Percentiles rank a stretch among this genome's conserved stretches.
phyloP scores from a whole-genome alignment of 2,113 vertebrate species.

The Eolophus roseicapilla region DNA sequence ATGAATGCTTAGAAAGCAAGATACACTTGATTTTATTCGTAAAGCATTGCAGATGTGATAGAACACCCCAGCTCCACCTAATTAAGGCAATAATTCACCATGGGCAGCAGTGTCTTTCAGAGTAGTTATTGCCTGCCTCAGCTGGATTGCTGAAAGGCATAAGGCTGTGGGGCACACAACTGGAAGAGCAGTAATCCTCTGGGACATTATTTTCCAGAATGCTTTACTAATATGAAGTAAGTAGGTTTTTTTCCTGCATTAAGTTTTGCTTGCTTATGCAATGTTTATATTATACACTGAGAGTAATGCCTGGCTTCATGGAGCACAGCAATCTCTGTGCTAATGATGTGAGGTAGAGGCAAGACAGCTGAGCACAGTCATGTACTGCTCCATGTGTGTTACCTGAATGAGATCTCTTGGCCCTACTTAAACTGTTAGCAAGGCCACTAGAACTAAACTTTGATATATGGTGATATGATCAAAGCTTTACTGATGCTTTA shows the following conservation, averaged over 20 bases:
- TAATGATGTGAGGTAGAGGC: background rate
- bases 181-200: background rate
- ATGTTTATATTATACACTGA: background rate
- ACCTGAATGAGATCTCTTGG: background rate
- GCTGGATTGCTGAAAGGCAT: background rate
- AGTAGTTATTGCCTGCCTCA: background rate
- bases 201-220: background rate
- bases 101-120: background rate
- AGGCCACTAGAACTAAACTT: background rate
- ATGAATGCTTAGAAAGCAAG: slow-evolving; percentile 32
- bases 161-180: background rate
- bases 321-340: background rate
- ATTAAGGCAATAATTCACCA: slow-evolving; percentile 44
- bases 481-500: background rate
- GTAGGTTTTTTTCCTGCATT: background rate
- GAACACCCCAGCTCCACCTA: background rate
- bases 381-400: background rate
- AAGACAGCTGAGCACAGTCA: background rate
- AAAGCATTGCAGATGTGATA: background rate
- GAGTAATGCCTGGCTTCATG: background rate
- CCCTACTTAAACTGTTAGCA: background rate
- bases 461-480: background rate
- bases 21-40: slow-evolving; percentile 30
- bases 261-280: background rate
- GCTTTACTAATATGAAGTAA: background rate